Percentiles rank a stretch among this genome's conserved stretches.
Conservation (phyloP, 1,140 invertebrate genomes). For the Portunus trituberculatus region DNA sequence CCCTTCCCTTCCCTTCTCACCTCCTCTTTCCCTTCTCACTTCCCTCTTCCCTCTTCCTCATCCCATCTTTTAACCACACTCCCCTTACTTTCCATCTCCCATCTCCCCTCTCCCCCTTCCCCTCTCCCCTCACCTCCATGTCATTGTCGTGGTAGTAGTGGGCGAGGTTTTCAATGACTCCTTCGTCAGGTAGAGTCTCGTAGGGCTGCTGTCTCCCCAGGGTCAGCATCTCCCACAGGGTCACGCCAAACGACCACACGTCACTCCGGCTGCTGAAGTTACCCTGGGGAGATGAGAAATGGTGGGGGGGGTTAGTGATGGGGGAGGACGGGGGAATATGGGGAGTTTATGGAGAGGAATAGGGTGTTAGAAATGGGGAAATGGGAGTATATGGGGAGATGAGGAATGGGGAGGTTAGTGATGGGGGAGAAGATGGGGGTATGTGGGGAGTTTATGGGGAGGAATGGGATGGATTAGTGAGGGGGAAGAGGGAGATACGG, state of each 20-base stretch:
- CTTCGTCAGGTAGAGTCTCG: constrained; percentile 88
- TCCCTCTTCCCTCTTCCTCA: neutral
- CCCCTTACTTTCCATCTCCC: neutral
- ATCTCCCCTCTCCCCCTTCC: neutral
- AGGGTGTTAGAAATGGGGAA: neutral
- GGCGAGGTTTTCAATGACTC: constrained; percentile 89
- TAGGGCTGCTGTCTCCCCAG: constrained; percentile 91
- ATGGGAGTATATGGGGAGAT: neutral
- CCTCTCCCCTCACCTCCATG: constrained; percentile 34
- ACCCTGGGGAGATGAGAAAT: constrained; percentile 82
- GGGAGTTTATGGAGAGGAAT: too few relatives aligned
- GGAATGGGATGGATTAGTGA: neutral
- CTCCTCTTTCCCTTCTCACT: neutral
- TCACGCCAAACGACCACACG: constrained; percentile 93
- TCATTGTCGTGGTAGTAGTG: constrained; percentile 82
- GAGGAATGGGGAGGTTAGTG: neutral
- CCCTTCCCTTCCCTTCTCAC: too few relatives aligned
- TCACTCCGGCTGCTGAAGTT: constrained; percentile 92
- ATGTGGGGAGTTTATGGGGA: neutral
- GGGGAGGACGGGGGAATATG: neutral
- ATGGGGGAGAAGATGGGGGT: neutral
- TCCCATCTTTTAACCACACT: neutral
- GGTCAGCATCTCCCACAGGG: constrained; percentile 94
- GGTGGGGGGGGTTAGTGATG: neutral
- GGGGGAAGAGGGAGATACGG: neutral